phyloP scores from a whole-genome alignment of 2,797 vertebrate genomes.

The Pangasius larnaudii region DNA sequence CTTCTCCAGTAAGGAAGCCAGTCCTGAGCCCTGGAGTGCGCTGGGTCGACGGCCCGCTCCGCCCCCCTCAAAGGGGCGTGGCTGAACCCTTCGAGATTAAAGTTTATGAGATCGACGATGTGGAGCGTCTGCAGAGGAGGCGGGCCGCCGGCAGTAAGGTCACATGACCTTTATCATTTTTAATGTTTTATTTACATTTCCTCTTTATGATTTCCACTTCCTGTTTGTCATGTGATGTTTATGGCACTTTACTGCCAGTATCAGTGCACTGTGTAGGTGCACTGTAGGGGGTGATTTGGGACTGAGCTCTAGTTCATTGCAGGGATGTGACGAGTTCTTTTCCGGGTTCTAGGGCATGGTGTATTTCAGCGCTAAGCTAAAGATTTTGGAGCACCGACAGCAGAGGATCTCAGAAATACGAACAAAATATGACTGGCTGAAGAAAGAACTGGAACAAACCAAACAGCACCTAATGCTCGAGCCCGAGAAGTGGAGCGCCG shows the following conservation, averaged over 20 bases:
- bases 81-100: conserved; percentile 97
- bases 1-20: conserved; percentile 84
- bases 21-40: conserved; percentile 82
- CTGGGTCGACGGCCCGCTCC: conserved; percentile 94
- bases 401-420: conserved; percentile 93
- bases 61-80: conserved; percentile 79
- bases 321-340: neutral
- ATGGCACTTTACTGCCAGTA: neutral
- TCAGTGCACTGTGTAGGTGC: neutral
- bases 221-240: conserved; percentile 2
- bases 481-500: conserved; percentile 92
- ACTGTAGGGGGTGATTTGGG: conserved; percentile 10
- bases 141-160: conserved; percentile 86
- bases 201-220: neutral
- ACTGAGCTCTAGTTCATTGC: neutral
- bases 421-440: conserved; percentile 93
- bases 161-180: conserved; percentile 44
- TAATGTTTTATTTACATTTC: neutral
- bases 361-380: conserved; percentile 88
- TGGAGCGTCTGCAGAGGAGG: conserved; percentile 91
- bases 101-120: conserved; percentile 98
- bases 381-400: conserved; percentile 91
- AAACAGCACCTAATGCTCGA: conserved; percentile 97
- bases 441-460: conserved; percentile 94
- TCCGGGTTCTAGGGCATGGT: conserved; percentile 77